Base-by-base conservation (phyloP, 2,888 invertebrate genomes). In the Mythimna vitellina region DNA sequence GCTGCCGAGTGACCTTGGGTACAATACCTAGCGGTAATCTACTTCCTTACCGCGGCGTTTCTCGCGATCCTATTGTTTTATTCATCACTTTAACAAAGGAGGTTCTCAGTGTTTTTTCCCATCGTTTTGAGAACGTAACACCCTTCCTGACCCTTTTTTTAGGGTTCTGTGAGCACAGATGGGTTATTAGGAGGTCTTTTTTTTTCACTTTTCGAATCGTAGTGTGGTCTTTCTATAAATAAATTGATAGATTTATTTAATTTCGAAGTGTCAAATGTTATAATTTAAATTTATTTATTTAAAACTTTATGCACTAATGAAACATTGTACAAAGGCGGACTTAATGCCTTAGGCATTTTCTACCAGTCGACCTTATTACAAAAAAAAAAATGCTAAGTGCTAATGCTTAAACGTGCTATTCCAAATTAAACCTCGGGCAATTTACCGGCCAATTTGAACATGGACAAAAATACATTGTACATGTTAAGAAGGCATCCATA, bases 21-120 rank as follows among this genome's bases (percentile, higher is more conserved):
- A 76, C 68, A 73, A 71, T 82, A 77, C 68, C 38, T 70, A 83
- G 75, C 78, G 70, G 73, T 80, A 76, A 54, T 68, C 76, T 54
- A 79, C 65, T 64, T 75, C 75, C 76, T 65, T 73, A 71, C 64
- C 70, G 71, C 46, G 60, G 53, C n/a, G 25, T 57, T 66, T 83
- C 83, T 61, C 81, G 79, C 64, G 79, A 56, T 72, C 62, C 76
- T 67, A 83, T 83, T 83, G 83, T 83, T 69, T 83, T 71, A 77
- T 80, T 80, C 80, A 80, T 56, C 42, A 17, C 42, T 32, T 70
- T 58, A 76, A 83, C 80, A 80, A 80, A 70, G 51, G 35, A 32
- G 60, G 32, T 70, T 80, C 80, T 32, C 69, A 66, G 66, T 70
- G 66, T 80, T 75, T 73, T 68, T 83, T 81, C 82, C 49, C 82